Percentiles rank a stretch among this genome's conserved stretches.
These are phyloP conservation scores for Papilio xuthus DNA, from an alignment of 1,140 invertebrate genomes.

Conservation along the genomic window DNA sequence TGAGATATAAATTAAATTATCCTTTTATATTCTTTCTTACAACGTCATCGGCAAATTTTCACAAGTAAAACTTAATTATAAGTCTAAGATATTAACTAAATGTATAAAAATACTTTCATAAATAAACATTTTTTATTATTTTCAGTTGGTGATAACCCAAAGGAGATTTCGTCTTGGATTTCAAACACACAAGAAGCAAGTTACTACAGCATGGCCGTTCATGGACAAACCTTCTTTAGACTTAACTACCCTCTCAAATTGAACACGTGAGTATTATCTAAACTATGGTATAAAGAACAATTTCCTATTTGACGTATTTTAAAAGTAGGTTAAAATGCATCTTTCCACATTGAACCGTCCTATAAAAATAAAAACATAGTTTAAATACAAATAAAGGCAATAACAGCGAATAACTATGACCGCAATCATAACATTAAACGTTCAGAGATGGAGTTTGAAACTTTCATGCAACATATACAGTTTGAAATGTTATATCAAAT, in stretches of 20 bases:
- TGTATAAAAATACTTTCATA: no score
- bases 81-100: not conserved
- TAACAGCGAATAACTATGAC: not conserved
- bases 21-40: slow-evolving; percentile 27
- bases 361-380: no score
- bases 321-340: no score
- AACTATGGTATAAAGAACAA: not conserved
- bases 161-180: slow-evolving; percentile 88
- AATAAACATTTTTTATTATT: slow-evolving; percentile 23
- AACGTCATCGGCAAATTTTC: not conserved
- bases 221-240: slow-evolving; percentile 90
- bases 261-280: slow-evolving; percentile 80
- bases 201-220: slow-evolving; percentile 90
- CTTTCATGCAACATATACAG: not conserved
- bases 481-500: not conserved
- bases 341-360: no score
- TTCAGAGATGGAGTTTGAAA: not conserved
- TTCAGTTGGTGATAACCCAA: slow-evolving; percentile 86
- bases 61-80: not conserved
- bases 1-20: not conserved
- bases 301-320: no score
- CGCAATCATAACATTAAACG: not conserved
- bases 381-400: not conserved
- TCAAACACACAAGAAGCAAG: slow-evolving; percentile 89
- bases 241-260: slow-evolving; percentile 90